Conservation (phyloP, 2,888 invertebrate genomes). For the Hermodice carunculata region DNA sequence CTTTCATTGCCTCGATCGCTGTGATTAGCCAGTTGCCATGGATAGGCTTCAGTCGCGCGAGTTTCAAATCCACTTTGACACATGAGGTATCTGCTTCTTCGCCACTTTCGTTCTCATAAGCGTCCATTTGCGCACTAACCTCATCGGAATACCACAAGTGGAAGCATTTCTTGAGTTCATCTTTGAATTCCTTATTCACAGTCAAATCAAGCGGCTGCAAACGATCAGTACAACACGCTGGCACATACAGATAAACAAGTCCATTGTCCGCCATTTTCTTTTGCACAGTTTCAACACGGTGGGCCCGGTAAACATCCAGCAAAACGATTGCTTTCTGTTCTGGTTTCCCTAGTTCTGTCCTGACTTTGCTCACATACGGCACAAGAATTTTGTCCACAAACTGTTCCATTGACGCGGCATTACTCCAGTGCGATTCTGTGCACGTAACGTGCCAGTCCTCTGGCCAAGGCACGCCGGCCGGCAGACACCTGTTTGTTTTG, state of each 20-base stretch:
- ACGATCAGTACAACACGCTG: conserved; percentile 36
- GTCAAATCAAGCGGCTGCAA: conserved; percentile 37
- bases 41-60: too few species aligned
- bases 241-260: conserved; percentile 25
- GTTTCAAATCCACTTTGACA: too few species aligned
- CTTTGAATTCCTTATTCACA: conserved; percentile 32
- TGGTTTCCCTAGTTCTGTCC: too few species aligned
- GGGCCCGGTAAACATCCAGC: conserved; percentile 15
- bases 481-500: too few species aligned
- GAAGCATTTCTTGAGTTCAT: conserved; percentile 20
- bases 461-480: background rate
- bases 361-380: too few species aligned
- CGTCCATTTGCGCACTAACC: background rate
- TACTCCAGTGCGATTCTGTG: too few species aligned
- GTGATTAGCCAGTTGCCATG: too few species aligned
- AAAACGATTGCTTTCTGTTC: conserved; percentile 10
- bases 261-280: conserved; percentile 13
- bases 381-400: too few species aligned
- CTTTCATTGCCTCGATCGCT: too few species aligned
- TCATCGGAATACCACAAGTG: conserved; percentile 26
- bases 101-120: too few species aligned
- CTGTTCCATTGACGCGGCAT: too few species aligned
- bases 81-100: too few species aligned
- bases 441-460: background rate
- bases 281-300: conserved; percentile 1